Evolutionary conservation across 2,797 vertebrate species (phyloP).

Genomic region (Antrozous pallidus): DNA sequence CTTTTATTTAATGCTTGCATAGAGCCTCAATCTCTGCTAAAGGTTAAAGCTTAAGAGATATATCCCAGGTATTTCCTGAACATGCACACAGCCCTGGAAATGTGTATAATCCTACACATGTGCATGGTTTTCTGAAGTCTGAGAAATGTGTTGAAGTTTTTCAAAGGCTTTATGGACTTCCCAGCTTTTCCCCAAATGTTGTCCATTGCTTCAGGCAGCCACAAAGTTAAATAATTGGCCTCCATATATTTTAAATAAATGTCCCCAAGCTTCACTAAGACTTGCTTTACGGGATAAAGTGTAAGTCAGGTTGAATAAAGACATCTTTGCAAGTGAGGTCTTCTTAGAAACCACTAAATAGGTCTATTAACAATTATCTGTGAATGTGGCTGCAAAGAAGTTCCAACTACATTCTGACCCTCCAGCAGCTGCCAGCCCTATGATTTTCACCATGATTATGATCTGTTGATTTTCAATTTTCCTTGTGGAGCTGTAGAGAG

Average conservation of each 20-base stretch:
- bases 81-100: neutral
- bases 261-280: neutral
- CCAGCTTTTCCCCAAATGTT: neutral
- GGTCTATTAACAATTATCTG: neutral
- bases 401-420: neutral
- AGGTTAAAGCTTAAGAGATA: neutral
- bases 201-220: neutral
- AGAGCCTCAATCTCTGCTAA: neutral
- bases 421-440: neutral
- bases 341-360: neutral
- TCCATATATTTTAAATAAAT: neutral
- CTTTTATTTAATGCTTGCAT: neutral
- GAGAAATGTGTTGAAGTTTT: neutral
- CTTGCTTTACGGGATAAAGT: neutral
- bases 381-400: neutral
- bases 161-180: neutral
- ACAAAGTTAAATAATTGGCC: neutral
- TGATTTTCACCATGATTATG: neutral
- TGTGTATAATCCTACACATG: neutral
- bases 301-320: neutral
- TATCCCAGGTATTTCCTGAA: neutral
- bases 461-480: neutral
- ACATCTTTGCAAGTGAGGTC: neutral
- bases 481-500: neutral
- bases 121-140: neutral